These are phyloP conservation scores for Cyphomyrus plagiostoma DNA, from an alignment of 2,113 vertebrate genomes.

Conservation along the genomic window DNA sequence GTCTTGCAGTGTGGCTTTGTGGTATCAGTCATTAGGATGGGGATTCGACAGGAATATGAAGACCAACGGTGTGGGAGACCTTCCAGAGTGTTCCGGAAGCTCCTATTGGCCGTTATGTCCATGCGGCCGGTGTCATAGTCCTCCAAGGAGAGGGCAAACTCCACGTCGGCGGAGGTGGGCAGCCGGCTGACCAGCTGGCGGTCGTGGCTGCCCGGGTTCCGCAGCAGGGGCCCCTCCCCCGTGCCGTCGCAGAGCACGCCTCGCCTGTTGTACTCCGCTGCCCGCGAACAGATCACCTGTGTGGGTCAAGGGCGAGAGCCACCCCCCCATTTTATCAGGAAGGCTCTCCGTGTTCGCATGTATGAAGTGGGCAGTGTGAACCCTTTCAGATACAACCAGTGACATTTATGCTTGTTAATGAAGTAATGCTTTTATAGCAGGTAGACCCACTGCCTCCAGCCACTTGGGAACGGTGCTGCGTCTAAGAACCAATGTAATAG, in stretches of 20 bases:
- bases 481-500: not conserved
- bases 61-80: not conserved
- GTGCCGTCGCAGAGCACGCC: constrained; percentile 2
- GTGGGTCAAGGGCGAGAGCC: not conserved
- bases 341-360: not conserved
- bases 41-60: not conserved
- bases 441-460: not conserved
- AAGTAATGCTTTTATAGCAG: not conserved
- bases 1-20: not conserved
- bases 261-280: not conserved
- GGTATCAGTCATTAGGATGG: not conserved
- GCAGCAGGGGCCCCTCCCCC: constrained; percentile 5
- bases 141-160: not conserved
- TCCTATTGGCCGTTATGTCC: constrained; percentile 2
- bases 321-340: not conserved
- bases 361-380: not conserved
- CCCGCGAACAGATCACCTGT: constrained; percentile 7
- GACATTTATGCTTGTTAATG: not conserved
- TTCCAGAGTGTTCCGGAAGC: constrained; percentile 22
- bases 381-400: not conserved
- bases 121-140: constrained; percentile 15
- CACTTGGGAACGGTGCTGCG: not conserved
- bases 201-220: constrained; percentile 7
- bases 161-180: constrained; percentile 2
- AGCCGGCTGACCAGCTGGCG: not conserved